phyloP scores from a whole-genome alignment of 2,797 vertebrate species.

The Xerus rutilus region DNA sequence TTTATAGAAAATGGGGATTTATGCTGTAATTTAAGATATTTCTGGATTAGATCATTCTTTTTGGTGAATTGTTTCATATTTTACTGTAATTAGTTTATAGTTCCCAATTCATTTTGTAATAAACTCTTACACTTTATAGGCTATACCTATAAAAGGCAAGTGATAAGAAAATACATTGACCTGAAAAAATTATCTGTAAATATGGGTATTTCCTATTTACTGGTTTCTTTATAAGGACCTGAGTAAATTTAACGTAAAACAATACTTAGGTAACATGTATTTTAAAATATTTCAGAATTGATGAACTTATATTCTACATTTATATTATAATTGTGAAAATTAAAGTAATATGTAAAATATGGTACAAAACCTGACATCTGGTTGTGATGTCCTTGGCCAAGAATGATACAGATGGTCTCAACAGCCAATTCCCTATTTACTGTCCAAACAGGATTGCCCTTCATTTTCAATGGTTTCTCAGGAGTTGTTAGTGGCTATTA shows the following conservation, averaged over 20 bases:
- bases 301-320: neutral
- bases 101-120: neutral
- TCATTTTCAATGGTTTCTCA: neutral
- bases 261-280: conserved; percentile 19
- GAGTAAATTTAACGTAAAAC: neutral
- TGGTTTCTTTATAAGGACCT: neutral
- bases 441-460: neutral
- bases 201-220: neutral
- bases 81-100: neutral
- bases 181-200: conserved; percentile 50
- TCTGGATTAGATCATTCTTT: neutral
- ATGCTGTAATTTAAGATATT: neutral
- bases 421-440: neutral
- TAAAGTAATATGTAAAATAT: neutral
- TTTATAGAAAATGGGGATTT: neutral
- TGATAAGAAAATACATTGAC: conserved; percentile 25
- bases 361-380: neutral
- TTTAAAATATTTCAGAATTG: conserved; percentile 5
- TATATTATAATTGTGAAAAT: neutral
- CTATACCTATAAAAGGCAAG: neutral
- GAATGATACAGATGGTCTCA: neutral
- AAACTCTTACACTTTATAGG: conserved; percentile 19
- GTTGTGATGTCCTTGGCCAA: neutral
- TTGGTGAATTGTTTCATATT: neutral
- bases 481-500: neutral